phyloP scores from a whole-genome alignment of 2,888 invertebrate species.

The Idaea aversata region DNA sequence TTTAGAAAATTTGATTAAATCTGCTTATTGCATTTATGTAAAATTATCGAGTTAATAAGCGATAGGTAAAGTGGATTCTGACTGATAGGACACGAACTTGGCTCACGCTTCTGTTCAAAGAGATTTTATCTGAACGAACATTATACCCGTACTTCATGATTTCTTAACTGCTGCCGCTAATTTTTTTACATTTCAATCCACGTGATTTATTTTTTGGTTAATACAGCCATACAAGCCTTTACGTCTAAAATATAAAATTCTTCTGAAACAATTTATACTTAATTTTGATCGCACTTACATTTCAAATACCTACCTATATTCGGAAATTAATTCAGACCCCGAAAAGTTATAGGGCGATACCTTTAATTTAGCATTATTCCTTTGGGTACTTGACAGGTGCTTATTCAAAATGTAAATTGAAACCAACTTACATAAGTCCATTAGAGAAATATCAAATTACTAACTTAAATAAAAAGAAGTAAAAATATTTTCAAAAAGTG shows the following conservation, averaged over 20 bases:
- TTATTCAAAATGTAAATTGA: constrained; percentile 57
- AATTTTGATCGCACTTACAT: no score
- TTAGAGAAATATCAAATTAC: constrained; percentile 63
- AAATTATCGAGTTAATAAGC: constrained; percentile 2
- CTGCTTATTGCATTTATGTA: neutral
- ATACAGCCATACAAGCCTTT: no score
- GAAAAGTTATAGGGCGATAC: neutral
- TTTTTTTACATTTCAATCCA: neutral
- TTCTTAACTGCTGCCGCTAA: neutral
- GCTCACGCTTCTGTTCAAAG: constrained; percentile 18
- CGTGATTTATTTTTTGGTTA: neutral
- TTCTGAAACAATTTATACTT: no score
- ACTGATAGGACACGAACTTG: constrained; percentile 48
- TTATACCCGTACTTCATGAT: neutral
- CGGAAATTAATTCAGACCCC: neutral
- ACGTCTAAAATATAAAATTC: no score
- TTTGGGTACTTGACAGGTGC: constrained; percentile 43
- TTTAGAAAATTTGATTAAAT: neutral
- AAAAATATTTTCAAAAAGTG: neutral
- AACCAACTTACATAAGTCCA: constrained; percentile 58
- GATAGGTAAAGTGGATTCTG: constrained; percentile 7
- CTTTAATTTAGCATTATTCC: constrained; percentile 16
- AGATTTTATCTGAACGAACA: constrained; percentile 6
- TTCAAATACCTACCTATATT: neutral
- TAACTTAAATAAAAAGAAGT: constrained; percentile 30